Conservation (phyloP, 2,113 vertebrate genomes). For the Brienomyrus longianalis region DNA sequence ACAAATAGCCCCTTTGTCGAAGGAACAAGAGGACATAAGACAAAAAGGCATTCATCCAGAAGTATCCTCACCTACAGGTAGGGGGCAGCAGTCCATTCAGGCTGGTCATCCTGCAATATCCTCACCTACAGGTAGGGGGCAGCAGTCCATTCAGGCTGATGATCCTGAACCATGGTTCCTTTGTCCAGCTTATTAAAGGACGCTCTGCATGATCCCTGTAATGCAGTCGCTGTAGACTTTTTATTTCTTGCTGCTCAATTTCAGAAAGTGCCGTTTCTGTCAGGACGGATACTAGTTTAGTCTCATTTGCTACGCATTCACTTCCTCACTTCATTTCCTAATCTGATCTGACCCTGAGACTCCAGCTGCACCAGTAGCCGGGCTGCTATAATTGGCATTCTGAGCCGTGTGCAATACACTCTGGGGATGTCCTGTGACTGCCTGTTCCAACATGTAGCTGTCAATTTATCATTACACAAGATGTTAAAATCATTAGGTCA, state of each 20-base stretch:
- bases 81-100: too few relatives aligned
- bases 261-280: slow-evolving; percentile 6
- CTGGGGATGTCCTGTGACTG: slow-evolving; percentile 58
- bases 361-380: slow-evolving; percentile 45
- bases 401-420: slow-evolving; percentile 65
- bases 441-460: slow-evolving; percentile 52
- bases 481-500: background rate
- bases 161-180: background rate
- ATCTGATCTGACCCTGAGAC: slow-evolving; percentile 41
- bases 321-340: slow-evolving; percentile 39
- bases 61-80: too few relatives aligned
- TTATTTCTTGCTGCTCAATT: background rate
- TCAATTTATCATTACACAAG: background rate
- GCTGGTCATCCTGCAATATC: too few relatives aligned
- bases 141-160: too few relatives aligned
- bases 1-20: too few relatives aligned
- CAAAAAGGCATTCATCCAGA: too few relatives aligned
- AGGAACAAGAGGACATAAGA: too few relatives aligned
- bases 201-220: background rate
- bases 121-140: too few relatives aligned
- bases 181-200: background rate
- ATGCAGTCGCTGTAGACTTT: background rate
- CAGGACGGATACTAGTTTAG: slow-evolving; percentile 13
- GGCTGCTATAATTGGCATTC: slow-evolving; percentile 58
- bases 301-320: slow-evolving; percentile 19